Conservation (phyloP, 2,888 invertebrate genomes). For the Elysia crispata region DNA sequence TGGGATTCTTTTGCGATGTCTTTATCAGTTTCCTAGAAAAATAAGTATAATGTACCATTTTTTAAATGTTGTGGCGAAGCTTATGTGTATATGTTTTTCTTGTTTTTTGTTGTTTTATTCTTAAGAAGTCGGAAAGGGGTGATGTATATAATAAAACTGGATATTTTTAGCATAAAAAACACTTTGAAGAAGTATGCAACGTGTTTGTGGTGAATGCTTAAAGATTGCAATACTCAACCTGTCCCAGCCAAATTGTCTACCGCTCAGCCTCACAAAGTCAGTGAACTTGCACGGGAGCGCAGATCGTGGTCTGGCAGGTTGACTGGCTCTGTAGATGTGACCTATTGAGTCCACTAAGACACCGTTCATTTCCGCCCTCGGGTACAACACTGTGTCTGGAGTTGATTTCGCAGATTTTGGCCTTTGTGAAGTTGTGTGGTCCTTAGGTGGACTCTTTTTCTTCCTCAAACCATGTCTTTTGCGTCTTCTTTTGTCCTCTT, state of each 20-base stretch:
- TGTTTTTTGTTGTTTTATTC: no score
- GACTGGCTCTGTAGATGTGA: conserved; percentile 28
- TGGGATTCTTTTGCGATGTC: no score
- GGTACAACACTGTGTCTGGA: conserved; percentile 22
- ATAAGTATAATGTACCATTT: no score
- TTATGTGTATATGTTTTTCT: no score
- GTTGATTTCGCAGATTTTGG: not conserved
- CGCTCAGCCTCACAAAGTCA: not conserved
- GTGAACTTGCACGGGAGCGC: not conserved
- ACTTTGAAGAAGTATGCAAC: no score
- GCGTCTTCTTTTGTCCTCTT: not conserved
- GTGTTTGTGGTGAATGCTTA: no score
- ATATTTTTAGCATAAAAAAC: no score
- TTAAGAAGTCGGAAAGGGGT: no score
- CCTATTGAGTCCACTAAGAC: conserved; percentile 37
- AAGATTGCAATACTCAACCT: no score
- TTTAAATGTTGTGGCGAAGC: no score
- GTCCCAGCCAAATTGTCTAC: not conserved
- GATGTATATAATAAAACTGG: no score
- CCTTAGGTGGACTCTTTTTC: not conserved
- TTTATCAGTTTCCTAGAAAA: no score
- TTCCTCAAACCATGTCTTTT: not conserved
- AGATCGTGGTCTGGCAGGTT: conserved; percentile 18
- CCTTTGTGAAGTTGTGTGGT: not conserved
- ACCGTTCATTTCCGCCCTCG: conserved; percentile 20